Base-by-base conservation (phyloP, 1,140 invertebrate species). In the Lasioglossum baleicum region DNA sequence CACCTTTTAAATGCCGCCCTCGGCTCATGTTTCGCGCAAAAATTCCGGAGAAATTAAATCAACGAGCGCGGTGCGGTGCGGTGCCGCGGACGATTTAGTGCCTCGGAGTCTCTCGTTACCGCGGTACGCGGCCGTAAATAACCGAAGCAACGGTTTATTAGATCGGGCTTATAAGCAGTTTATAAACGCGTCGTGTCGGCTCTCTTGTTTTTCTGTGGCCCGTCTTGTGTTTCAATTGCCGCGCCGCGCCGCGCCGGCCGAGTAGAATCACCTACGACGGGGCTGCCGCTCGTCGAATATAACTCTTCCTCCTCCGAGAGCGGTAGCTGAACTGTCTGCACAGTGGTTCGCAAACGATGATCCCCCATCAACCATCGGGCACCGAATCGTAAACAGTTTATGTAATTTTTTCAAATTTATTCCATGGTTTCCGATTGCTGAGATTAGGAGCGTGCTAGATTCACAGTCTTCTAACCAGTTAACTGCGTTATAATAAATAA, bases 101-200 rank as follows among this genome's bases (percentile, higher is more conserved):
- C 56, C 17, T 26, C 17, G 40, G 8, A 22, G 20, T 74, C 60
- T 48, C 58, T 74, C 60, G 42, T 63, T 74, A 74, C 10, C 15
- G n/a, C 22, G 5, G 2, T 4, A 61, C 71, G 58, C n/a, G 35
- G 60, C 0, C 26, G 58, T 74, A 74, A 74, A 74, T 74, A 64
- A 74, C 61, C 42, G 10, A 15, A 35, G 35, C 11, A 35, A 20
- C 11, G 22, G 22, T 44, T 73, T 73, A 61, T 48, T 73, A 73
- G 22, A 58, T 58, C 53, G 7, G 60, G 42, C 26, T 61, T 60
- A 60, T 60, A 71, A 71, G 69, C 58, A 63, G 58, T 74, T 64
- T 74, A n/a, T 64, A 64, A 74, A 22, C 42, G 17, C 17, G 26
- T 44, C 60, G 15, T 56, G 70, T 26, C n/a, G 8, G 17, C 7